Evolutionary conservation across 37 sponge, comb jelly and placozoan species (phyloP), one percentile per base, ranked within the genome.

Genomic region (Theonella swinhoei): DNA sequence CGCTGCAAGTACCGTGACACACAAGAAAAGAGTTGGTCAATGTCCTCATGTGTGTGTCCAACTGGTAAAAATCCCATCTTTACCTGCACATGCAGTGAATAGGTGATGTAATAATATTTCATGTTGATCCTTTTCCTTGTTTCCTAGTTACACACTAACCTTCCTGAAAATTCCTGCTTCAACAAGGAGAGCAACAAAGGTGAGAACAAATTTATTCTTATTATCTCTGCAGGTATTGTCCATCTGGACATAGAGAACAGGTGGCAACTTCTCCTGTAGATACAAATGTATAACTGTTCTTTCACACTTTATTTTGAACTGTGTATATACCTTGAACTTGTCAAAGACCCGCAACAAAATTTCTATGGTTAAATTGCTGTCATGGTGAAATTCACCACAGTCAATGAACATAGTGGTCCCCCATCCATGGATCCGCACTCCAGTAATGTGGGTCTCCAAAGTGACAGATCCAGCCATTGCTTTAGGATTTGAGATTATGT

Each of bases 161-260:
- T 85, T 85, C 14, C 38, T 61, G 39, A 85, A 85, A 4, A 85
- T 33, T 30, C 37, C n/a, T 14, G 54, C 5, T 17, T 68, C 36
- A 1, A 85, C 86, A 19, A 85, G 86, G 8, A 78, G 34, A 14
- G 86, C 72, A 69, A 76, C 70, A 70, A 85, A 85, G 5, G 60
- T n/a, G 23, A 85, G 62, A 17, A 85, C 37, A 47, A 35, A 85
- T 33, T 68, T 76, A 59, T 85, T 78, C 39, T 85, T 85, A 73
- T 85, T 85, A 25, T 85, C n/a, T n/a, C n/a, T n/a, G n/a, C n/a
- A n/a, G n/a, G n/a, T n/a, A n/a, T n/a, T n/a, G n/a, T n/a, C n/a
- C n/a, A n/a, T n/a, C n/a, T n/a, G n/a, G n/a, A n/a, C n/a, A n/a
- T n/a, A n/a, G n/a, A n/a, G n/a, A n/a, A 72, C 28, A n/a, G n/a